Evolutionary conservation across 2,888 invertebrate species (phyloP).

Genomic region (Hirtodrosophila alboralis): DNA sequence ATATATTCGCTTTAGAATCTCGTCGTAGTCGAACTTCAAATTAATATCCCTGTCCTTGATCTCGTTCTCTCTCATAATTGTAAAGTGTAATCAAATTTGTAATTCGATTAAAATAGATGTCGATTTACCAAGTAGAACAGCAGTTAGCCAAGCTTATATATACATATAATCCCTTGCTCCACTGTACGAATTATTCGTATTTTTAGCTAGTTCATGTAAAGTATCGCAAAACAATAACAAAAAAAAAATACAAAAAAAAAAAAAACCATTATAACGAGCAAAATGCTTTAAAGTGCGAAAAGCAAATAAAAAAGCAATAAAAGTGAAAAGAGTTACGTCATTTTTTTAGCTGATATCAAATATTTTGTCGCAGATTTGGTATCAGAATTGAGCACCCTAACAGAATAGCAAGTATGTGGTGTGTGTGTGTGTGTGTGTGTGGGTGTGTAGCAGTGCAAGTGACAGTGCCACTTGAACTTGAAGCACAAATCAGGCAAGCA

Average conservation of each 20-base stretch:
- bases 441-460: conserved; percentile 27
- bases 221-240: conserved; percentile 17
- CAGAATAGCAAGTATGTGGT: conserved; percentile 13
- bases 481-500: conserved; percentile 25
- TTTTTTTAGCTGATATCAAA: conserved; percentile 84
- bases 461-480: conserved; percentile 67
- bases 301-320: conserved; percentile 56
- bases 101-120: conserved; percentile 31
- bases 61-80: conserved; percentile 37
- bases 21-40: conserved; percentile 9
- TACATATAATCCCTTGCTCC: conserved; percentile 2
- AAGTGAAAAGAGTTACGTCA: conserved; percentile 83
- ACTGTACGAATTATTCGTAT: conserved; percentile 26
- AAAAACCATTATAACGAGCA: conserved; percentile 49
- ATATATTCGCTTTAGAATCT: conserved; percentile 28
- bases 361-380: conserved; percentile 83
- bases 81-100: conserved; percentile 27
- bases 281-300: conserved; percentile 53
- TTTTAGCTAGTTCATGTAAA: conserved; percentile 33
- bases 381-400: conserved; percentile 83
- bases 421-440: not conserved
- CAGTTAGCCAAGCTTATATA: conserved; percentile 21
- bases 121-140: conserved; percentile 29
- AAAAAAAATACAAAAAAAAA: conserved; percentile 16
- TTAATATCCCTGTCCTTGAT: conserved; percentile 3